Evolutionary conservation across 2,888 invertebrate species (phyloP).

Genomic region (Notodonta ziczac): DNA sequence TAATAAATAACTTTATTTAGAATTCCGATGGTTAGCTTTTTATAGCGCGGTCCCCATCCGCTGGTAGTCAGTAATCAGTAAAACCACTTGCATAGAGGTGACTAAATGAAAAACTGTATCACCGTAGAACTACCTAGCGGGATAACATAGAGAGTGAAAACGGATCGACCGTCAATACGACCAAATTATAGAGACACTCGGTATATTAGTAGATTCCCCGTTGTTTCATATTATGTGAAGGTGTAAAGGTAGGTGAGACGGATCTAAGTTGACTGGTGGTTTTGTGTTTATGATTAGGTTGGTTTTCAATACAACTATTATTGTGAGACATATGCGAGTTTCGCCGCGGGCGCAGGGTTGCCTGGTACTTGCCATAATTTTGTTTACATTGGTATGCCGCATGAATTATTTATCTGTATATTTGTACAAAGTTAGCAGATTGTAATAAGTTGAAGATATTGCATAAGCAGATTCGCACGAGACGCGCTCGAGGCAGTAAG

Average conservation of each 20-base stretch:
- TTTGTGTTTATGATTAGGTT: conserved; percentile 52
- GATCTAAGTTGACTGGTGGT: conserved; percentile 37
- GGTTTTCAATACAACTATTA: conserved; percentile 65
- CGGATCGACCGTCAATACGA: conserved; percentile 48
- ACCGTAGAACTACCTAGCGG: conserved; percentile 71
- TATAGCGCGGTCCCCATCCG: conserved; percentile 9
- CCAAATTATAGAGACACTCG: conserved; percentile 50
- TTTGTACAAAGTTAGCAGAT: conserved; percentile 26
- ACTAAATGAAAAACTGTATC: conserved; percentile 76
- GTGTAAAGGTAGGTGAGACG: conserved; percentile 19
- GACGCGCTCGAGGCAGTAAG: too few relatives aligned
- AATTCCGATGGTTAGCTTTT: conserved; percentile 11
- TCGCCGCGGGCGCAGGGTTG: conserved; percentile 59
- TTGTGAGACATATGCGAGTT: conserved; percentile 51
- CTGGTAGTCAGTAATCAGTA: conserved; percentile 53
- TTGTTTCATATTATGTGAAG: conserved; percentile 9
- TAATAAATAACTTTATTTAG: background rate
- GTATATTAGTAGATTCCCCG: conserved; percentile 17
- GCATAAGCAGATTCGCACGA: background rate
- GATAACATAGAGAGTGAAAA: conserved; percentile 79
- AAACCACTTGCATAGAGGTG: conserved; percentile 61
- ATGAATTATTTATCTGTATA: conserved; percentile 39
- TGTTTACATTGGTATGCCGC: conserved; percentile 56
- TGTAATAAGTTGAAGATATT: background rate
- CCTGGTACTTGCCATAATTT: conserved; percentile 53